Evolutionary conservation across 2,797 vertebrate species (phyloP), one percentile per base, ranked within the genome.

Genomic region (Etheostoma nigrum): DNA sequence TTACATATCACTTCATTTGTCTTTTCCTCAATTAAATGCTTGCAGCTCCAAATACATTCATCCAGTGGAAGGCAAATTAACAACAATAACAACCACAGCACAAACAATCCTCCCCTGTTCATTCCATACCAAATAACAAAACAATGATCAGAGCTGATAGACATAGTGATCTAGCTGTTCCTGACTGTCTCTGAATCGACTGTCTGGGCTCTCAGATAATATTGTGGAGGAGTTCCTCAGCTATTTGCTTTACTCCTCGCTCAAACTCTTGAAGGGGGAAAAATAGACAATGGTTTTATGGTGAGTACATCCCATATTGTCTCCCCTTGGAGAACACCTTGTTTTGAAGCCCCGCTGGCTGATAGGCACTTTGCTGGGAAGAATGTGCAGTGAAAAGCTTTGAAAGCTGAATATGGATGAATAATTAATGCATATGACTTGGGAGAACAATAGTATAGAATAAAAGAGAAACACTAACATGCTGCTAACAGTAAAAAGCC

Each of bases 391-490:
- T 61, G 87, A 88, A 91, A 91, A 81, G 87, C 90, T 92, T 94
- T 94, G 91, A 92, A 91, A 92, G 90, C 79, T 76, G 93, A 89
- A 93, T 90, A 83, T 80, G 80, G 78, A 89, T 94, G 83, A 94
- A 94, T 94, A 93, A 93, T 94, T 91, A 91, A 94, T 94, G 91
- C 11, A 68, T 92, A 85, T 91, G 86, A 91, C 91, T 91, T 91
- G 84, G 84, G 86, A 93, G 91, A 93, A 94, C 91, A 94, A 93
- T 93, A 86, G 90, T 89, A 91, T 89, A 51, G 88, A 89, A 92
- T 90, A 86, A 91, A 92, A 83, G 83, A 77, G 82, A 87, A 92
- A 84, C 78, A 72, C 90, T 90, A 89, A 91, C 85, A 86, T 60
- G 79, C 79, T 72, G 76, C 88, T 74, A 89, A 90, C 85, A 73